Evolutionary conservation across 2,888 invertebrate species (phyloP), one percentile per base, ranked within the genome.

Genomic region (Parnassius apollo): DNA sequence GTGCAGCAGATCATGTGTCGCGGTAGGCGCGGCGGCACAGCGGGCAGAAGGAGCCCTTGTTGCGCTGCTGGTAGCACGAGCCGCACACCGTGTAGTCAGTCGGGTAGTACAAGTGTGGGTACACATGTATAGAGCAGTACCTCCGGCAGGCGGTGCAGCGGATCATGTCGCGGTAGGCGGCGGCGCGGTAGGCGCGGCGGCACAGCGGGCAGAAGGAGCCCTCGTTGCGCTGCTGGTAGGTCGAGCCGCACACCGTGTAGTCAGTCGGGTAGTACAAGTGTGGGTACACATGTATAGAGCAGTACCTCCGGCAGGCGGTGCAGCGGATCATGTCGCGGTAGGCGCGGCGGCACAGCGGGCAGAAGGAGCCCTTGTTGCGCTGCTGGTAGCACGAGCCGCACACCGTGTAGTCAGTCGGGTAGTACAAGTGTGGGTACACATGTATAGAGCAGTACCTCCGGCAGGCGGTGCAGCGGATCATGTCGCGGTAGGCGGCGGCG

Each of bases 321-420:
- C 99, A 99, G 78, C 97, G 96, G 52, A 97, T 96, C 98, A 99
- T 98, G 87, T 97, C 97, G 71, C 98, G 94, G 88, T 98, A 99
- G 1, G 98, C 98, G 76, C 97, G 95, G 69, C 96, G 96, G 86
- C 99, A 99, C 56, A 99, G 93, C 45, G 98, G 98, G 87, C 99
- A 99, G 68, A 96, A 98, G 66, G 96, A 96, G 65, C 98, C 98
- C 88, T 99, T 99, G 90, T 99, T 99, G 59, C 98, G 93, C 85
- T 98, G 98, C 85, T 99, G 99, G 91, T 99, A 99, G 91, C 99
- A 99, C 53, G 98, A 98, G 93, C 99, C 99, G 91, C 99, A 99
- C 69, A 99, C 98, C 0, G 98, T 98, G 92, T 98, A 99, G 92
- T 99, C 98, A 68, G 97, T 95, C 91, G 99, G 99, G 99, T 99